Evolutionary conservation across 2,888 invertebrate species (phyloP).

Genomic region (Drosophila mimetica): DNA sequence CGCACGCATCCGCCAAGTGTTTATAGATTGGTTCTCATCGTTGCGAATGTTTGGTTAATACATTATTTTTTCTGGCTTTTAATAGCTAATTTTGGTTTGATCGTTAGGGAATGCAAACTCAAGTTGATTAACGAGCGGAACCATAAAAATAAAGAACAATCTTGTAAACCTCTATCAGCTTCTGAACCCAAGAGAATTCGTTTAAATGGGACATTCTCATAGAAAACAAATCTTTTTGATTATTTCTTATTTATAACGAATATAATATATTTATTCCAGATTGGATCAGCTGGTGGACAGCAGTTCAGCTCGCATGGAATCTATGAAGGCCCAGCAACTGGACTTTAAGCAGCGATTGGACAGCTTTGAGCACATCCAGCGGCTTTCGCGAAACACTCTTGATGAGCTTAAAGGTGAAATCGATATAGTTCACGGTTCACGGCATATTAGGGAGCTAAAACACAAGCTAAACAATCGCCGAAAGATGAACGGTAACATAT

Average conservation of each 20-base stretch:
- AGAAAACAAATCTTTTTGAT: neutral
- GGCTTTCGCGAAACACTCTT: conserved; percentile 81
- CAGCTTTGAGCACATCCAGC: conserved; percentile 84
- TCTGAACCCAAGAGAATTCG: neutral
- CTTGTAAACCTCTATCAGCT: conserved; percentile 2
- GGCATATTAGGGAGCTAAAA: conserved; percentile 42
- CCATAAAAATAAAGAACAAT: neutral
- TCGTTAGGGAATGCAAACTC: conserved; percentile 16
- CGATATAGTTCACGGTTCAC: conserved; percentile 56
- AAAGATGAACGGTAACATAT: conserved; percentile 56
- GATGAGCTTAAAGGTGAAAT: conserved; percentile 84
- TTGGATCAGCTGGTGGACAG: conserved; percentile 84
- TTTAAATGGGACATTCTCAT: conserved; percentile 2
- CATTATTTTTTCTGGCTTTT: conserved; percentile 30
- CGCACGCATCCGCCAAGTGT: conserved; percentile 22
- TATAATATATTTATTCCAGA: conserved; percentile 61
- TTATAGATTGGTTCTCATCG: conserved; percentile 30
- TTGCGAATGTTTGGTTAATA: conserved; percentile 24
- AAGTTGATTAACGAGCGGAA: neutral
- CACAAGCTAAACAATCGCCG: conserved; percentile 55
- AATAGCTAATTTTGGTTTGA: conserved; percentile 18
- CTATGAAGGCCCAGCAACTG: conserved; percentile 82
- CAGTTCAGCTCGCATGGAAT: conserved; percentile 83
- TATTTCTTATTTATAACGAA: neutral
- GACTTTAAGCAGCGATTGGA: conserved; percentile 83